Percentiles rank a stretch among this genome's conserved stretches.
phyloP scores from a whole-genome alignment of 2,888 invertebrate genomes.

The Drosophila neutralis region DNA sequence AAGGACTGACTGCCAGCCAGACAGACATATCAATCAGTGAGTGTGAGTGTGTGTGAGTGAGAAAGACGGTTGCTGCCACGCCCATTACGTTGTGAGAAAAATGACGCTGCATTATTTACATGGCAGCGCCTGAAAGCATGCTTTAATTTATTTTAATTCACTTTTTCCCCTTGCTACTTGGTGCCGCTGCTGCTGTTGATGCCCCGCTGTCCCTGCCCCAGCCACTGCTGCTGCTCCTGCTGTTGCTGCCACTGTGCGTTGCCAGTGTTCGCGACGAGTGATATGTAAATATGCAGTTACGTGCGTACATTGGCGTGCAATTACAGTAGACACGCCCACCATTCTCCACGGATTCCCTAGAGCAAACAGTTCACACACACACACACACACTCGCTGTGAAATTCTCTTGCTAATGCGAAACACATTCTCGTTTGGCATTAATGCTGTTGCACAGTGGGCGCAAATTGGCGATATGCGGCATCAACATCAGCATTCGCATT shows the following conservation, averaged over 20 bases:
- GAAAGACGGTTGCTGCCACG: slow-evolving; percentile 24
- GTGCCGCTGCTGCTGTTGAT: slow-evolving; percentile 1
- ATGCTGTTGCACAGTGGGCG: slow-evolving; percentile 65
- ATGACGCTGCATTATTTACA: slow-evolving; percentile 79
- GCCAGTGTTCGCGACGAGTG: slow-evolving; percentile 64
- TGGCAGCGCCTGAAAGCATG: slow-evolving; percentile 78
- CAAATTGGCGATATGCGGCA: slow-evolving; percentile 60
- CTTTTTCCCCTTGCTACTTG: slow-evolving; percentile 46
- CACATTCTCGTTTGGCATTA: slow-evolving; percentile 75
- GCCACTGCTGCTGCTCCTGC: slow-evolving; percentile 3
- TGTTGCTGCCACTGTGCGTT: slow-evolving; percentile 23
- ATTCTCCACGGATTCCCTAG: slow-evolving; percentile 36
- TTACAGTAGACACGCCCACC: slow-evolving; percentile 67
- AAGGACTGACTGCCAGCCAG: slow-evolving; percentile 29
- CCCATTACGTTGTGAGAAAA: slow-evolving; percentile 61
- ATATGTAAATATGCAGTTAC: slow-evolving; percentile 80
- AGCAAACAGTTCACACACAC: slow-evolving; percentile 54
- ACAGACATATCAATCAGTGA: slow-evolving; percentile 74
- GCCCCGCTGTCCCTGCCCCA: background rate
- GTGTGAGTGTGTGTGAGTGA: slow-evolving; percentile 25
- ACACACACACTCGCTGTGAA: slow-evolving; percentile 23
- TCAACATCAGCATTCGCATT: slow-evolving; percentile 22
- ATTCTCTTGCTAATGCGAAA: slow-evolving; percentile 78
- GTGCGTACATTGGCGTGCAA: slow-evolving; percentile 81
- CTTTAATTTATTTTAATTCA: slow-evolving; percentile 81